phyloP scores from a whole-genome alignment of 2,888 invertebrate species.

The Bimastos eiseni region DNA sequence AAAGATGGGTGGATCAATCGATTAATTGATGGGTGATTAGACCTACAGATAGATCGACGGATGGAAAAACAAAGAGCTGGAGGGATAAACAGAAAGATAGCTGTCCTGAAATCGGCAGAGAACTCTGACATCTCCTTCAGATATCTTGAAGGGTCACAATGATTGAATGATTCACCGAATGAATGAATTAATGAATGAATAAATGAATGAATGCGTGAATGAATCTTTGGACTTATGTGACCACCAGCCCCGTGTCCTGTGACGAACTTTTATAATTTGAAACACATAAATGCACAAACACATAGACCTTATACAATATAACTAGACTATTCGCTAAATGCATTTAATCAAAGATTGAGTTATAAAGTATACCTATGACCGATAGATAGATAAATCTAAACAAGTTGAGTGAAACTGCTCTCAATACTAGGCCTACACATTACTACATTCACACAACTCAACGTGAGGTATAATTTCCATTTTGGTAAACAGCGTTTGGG shows the following conservation, averaged over 20 bases:
- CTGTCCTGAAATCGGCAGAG: no score
- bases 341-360: no score
- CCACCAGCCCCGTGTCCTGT: not conserved
- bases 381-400: no score
- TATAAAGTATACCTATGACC: no score
- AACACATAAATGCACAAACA: not conserved
- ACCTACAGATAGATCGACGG: no score
- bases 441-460: not conserved
- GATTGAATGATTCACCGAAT: not conserved
- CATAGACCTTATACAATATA: not conserved
- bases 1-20: no score
- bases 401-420: not conserved
- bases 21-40: no score
- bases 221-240: not conserved
- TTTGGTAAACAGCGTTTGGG: not conserved
- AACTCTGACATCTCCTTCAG: not conserved
- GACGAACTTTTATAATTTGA: not conserved
- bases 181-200: not conserved
- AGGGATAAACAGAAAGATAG: no score
- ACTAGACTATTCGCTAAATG: not conserved
- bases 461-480: not conserved
- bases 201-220: not conserved
- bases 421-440: not conserved
- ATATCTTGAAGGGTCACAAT: not conserved
- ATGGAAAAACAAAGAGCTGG: no score